Conservation (phyloP, 1,140 invertebrate species). For the Euwallacea fornicatus region DNA sequence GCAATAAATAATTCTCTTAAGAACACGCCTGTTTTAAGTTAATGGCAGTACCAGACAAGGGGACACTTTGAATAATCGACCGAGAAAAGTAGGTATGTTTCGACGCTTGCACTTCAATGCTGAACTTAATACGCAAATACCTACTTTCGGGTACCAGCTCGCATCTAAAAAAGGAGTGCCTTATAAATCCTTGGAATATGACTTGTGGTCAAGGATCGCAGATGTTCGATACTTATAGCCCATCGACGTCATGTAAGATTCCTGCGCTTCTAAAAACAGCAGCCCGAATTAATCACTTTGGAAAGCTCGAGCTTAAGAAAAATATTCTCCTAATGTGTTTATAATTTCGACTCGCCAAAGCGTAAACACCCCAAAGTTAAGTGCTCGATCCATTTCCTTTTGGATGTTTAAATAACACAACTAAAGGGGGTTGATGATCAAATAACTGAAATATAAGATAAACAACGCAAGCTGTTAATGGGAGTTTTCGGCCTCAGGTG, state of each 20-base stretch:
- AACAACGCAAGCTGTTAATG: conserved; percentile 1
- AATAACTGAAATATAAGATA: conserved; percentile 25
- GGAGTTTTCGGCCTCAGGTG: too few relatives aligned
- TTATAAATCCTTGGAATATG: too few relatives aligned
- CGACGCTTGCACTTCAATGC: not conserved
- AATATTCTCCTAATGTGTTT: conserved; percentile 29
- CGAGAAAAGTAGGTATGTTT: conserved; percentile 13
- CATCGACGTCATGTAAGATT: too few relatives aligned
- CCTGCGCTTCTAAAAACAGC: not conserved
- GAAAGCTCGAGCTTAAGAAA: conserved; percentile 21
- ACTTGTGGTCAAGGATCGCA: too few relatives aligned
- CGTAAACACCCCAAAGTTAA: conserved; percentile 28
- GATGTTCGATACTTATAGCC: too few relatives aligned
- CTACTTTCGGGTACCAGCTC: too few relatives aligned
- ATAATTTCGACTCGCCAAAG: conserved; percentile 27
- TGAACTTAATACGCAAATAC: too few relatives aligned
- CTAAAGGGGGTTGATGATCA: conserved; percentile 18
- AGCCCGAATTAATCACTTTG: conserved; percentile 17
- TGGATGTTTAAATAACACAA: conserved; percentile 20
- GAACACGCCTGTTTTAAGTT: conserved; percentile 31
- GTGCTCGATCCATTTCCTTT: conserved; percentile 26
- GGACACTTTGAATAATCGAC: conserved; percentile 26
- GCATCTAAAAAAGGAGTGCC: too few relatives aligned
- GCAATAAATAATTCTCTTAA: conserved; percentile 29
- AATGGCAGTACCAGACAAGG: conserved; percentile 19